Evolutionary conservation across 2,797 vertebrate genomes (phyloP), one percentile per base, ranked within the genome.

Genomic region (Myiotriccus ornatus): DNA sequence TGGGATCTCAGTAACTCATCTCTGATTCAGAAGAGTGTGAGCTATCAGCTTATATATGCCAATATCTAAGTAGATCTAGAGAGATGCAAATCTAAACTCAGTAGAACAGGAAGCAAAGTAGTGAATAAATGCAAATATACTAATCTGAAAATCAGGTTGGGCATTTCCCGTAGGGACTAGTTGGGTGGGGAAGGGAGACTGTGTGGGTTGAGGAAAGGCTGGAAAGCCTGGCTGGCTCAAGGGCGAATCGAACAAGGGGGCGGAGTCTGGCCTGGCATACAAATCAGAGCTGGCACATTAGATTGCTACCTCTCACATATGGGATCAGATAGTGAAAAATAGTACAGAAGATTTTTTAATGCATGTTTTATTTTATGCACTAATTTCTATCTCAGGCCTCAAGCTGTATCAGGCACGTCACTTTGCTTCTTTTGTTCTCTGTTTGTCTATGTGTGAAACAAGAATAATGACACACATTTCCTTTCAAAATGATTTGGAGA

Each of bases 81-180:
- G 68, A 80, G 35, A 81, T 71, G 79, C 83, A 94, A 95, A 95
- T 90, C 57, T 59, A 53, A 93, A 94, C 50, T 88, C 43, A 50
- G 35, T 34, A 90, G 50, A 94, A 84, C 90, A 88, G 94, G 96
- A 96, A 96, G 84, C 49, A 63, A 68, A 86, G 79, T 57, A 93
- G n/a, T 21, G 39, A 83, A 78, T 64, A 92, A 87, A 94, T 93
- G 87, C 79, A 95, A 91, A 96, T 78, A 35, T 13, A 78, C 71
- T 89, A 63, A 89, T 95, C 65, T 89, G 85, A 71, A 93, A 86
- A 95, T 89, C 76, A 69, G 69, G 41, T 53, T 75, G 82, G 41
- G 49, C 34, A 68, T 64, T 94, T 79, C 76, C 68, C 43, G 83
- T 19, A 87, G 73, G 46, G 30, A 74, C 49, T 85, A 44, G 71